Conservation (phyloP, 1,140 invertebrate genomes). For the Potamilus streckersoni region DNA sequence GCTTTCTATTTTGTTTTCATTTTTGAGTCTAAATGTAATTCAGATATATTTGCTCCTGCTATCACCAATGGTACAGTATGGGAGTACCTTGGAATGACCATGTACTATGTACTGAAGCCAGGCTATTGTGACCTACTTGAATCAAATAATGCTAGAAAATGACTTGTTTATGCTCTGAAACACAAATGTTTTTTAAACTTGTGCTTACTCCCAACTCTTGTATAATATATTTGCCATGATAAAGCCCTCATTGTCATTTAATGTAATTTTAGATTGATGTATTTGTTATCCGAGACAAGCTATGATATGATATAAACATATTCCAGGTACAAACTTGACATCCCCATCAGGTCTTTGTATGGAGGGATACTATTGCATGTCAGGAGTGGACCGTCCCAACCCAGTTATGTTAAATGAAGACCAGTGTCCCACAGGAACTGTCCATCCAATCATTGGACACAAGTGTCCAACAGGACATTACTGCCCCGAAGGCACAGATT, state of each 20-base stretch:
- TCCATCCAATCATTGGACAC: constrained; percentile 62
- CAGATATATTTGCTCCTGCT: too few relatives aligned
- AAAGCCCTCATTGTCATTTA: too few relatives aligned
- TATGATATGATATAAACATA: background rate
- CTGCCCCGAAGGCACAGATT: constrained; percentile 57
- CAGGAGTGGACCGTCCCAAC: constrained; percentile 53
- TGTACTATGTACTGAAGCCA: too few relatives aligned
- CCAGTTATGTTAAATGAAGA: constrained; percentile 56
- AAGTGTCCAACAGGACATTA: constrained; percentile 62
- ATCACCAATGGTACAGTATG: too few relatives aligned
- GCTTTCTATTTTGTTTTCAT: too few relatives aligned
- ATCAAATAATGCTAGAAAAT: too few relatives aligned
- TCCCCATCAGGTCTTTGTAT: constrained; percentile 51
- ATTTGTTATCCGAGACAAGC: background rate
- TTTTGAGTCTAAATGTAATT: too few relatives aligned
- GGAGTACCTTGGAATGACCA: too few relatives aligned
- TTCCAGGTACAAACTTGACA: constrained; percentile 57
- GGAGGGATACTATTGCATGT: constrained; percentile 58
- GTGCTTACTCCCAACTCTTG: background rate
- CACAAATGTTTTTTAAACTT: background rate
- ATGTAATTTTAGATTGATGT: background rate
- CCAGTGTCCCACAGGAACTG: constrained; percentile 56
- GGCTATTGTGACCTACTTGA: too few relatives aligned
- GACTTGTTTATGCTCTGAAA: background rate
- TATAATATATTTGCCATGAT: background rate